These are phyloP conservation scores for Salmo trutta DNA, from an alignment of 2,797 vertebrate genomes.

Conservation along the genomic window DNA sequence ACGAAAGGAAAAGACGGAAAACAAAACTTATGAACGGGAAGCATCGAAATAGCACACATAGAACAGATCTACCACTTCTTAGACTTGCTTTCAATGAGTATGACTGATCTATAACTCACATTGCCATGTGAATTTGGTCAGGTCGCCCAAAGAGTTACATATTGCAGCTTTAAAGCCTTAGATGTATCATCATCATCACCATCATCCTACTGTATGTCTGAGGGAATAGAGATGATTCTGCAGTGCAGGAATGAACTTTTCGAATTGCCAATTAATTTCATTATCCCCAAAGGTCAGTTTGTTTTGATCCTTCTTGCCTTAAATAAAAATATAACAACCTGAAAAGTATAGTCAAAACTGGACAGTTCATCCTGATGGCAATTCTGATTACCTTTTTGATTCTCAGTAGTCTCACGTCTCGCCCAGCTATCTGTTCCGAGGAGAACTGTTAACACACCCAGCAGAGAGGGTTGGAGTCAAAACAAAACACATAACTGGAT, in stretches of 20 bases:
- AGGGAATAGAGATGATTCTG: background rate
- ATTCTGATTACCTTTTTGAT: constrained; percentile 89
- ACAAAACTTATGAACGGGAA: too few relatives aligned
- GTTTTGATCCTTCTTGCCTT: background rate
- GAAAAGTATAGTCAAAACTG: background rate
- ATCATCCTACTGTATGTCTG: background rate
- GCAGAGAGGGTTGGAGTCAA: background rate
- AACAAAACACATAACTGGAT: too few relatives aligned
- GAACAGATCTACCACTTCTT: too few relatives aligned
- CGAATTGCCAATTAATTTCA: background rate
- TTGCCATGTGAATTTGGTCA: too few relatives aligned
- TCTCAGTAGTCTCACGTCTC: constrained; percentile 87
- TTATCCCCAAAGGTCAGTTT: background rate
- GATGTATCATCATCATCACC: background rate
- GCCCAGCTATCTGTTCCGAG: constrained; percentile 85
- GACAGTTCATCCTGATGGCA: background rate
- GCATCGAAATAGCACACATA: too few relatives aligned
- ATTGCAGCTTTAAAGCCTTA: background rate
- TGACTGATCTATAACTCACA: too few relatives aligned
- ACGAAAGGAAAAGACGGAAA: too few relatives aligned
- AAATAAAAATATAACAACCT: background rate
- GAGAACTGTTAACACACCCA: constrained; percentile 79
- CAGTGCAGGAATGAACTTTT: background rate
- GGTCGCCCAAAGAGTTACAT: too few relatives aligned
- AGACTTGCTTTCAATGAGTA: too few relatives aligned